Conservation (phyloP, 2,113 vertebrate genomes). For the Podiceps cristatus region DNA sequence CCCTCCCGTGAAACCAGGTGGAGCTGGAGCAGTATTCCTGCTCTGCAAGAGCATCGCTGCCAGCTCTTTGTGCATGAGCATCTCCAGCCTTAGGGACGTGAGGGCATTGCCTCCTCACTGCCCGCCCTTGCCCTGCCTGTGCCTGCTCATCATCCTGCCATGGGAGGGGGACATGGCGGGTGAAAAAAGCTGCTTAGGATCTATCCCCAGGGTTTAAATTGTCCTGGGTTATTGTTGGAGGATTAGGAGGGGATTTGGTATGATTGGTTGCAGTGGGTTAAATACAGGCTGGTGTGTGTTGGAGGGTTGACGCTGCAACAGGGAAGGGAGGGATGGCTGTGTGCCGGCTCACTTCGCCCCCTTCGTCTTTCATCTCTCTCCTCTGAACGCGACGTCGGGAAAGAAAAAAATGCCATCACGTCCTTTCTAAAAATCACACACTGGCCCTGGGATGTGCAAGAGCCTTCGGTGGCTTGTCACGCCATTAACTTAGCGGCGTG, state of each 20-base stretch:
- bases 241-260: constrained; percentile 54
- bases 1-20: not conserved
- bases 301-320: not conserved
- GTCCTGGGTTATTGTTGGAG: constrained; percentile 38
- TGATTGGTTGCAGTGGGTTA: constrained; percentile 55
- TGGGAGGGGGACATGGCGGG: not conserved
- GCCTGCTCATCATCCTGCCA: not conserved
- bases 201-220: constrained; percentile 48
- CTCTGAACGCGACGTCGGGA: not conserved
- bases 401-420: not conserved
- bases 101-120: not conserved
- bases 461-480: not conserved
- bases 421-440: not conserved
- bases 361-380: constrained; percentile 19
- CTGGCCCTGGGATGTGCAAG: not conserved
- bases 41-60: not conserved
- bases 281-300: constrained; percentile 41
- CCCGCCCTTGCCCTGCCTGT: not conserved
- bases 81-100: rapidly evolving
- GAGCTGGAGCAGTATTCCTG: not conserved
- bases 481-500: not conserved
- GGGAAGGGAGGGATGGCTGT: not conserved
- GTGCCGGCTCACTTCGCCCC: not conserved
- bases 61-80: not conserved
- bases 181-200: constrained; percentile 58